Evolutionary conservation across 2,888 invertebrate species (phyloP).

Genomic region (Chloromyia formosa): DNA sequence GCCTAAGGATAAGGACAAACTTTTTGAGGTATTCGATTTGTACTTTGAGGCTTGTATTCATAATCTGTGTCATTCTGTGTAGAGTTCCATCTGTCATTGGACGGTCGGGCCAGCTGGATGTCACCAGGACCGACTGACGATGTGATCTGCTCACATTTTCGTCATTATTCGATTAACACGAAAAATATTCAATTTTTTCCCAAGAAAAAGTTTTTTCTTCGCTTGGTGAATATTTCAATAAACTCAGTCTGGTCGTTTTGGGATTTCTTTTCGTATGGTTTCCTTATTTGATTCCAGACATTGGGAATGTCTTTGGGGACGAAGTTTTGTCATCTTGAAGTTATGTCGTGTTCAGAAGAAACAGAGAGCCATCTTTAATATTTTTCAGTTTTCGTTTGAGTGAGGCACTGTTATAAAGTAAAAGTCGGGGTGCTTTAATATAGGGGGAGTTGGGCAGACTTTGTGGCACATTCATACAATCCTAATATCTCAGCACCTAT

Average conservation of each 20-base stretch:
- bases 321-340: too few relatives aligned
- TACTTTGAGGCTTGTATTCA: constrained; percentile 1
- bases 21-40: constrained; percentile 3
- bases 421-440: too few relatives aligned
- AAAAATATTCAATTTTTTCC: constrained; percentile 14
- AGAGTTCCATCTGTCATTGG: background rate
- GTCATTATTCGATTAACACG: constrained; percentile 9
- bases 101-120: too few relatives aligned
- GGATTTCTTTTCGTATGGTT: background rate
- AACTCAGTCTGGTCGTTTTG: background rate
- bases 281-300: background rate
- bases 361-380: too few relatives aligned
- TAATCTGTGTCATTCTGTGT: background rate
- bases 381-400: too few relatives aligned
- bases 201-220: background rate
- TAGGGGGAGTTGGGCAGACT: too few relatives aligned
- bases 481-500: too few relatives aligned
- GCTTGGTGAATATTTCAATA: background rate
- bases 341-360: too few relatives aligned
- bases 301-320: background rate
- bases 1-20: constrained; percentile 18
- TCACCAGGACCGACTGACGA: background rate
- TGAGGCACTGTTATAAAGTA: too few relatives aligned
- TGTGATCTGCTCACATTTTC: constrained; percentile 13
- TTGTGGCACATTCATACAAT: too few relatives aligned